Evolutionary conservation across 2,888 invertebrate genomes (phyloP), one percentile per base, ranked within the genome.

Genomic region (Dicyrtoma fusca): DNA sequence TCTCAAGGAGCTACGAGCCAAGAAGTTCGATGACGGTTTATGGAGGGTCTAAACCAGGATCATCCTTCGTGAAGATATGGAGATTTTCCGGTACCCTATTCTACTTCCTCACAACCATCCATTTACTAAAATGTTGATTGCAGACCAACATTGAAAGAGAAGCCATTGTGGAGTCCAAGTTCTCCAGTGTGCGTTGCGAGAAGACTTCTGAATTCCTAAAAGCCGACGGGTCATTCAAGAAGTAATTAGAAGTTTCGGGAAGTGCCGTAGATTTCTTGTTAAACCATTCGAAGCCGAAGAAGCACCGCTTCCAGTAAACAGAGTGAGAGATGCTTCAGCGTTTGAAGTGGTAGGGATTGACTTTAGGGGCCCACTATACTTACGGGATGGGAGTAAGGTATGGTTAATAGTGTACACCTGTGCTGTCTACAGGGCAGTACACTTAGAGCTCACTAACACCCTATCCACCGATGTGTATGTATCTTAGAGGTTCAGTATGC

Each of bases 321-420:
- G 82, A 14, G 79, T 82, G 3, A 74, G 77, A 14, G 77, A 81
- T 69, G 80, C 81, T 5, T 42, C 65, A 4, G 74, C 75, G 17
- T 82, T 83, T 79, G 82, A 83, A 70, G 73, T 82, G 1, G 75
- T 74, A 1, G 84, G 82, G 8, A 75, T 84, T 0, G 83, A 84
- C 74, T 79, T 84, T 45, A 81, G 82, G 5, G 84, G 84, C 0
- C 84, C 84, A 0, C 55, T 84, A 13, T 75, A 66, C 42, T 70
- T 82, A 11, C 80, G 74, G 66, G 75, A 71, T 19, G 73, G 77
- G 13, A 26, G 73, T n/a, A 82, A 82, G 62, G 79, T 75, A 5
- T 84, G 82, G 81, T 78, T 84, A 13, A 76, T 79, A 13, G 47
- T 85, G 6, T 82, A 82, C 71, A 84, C 84, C 0, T 85, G 84